phyloP scores from a whole-genome alignment of 2,888 invertebrate genomes.

The Sminthurinus aureus region DNA sequence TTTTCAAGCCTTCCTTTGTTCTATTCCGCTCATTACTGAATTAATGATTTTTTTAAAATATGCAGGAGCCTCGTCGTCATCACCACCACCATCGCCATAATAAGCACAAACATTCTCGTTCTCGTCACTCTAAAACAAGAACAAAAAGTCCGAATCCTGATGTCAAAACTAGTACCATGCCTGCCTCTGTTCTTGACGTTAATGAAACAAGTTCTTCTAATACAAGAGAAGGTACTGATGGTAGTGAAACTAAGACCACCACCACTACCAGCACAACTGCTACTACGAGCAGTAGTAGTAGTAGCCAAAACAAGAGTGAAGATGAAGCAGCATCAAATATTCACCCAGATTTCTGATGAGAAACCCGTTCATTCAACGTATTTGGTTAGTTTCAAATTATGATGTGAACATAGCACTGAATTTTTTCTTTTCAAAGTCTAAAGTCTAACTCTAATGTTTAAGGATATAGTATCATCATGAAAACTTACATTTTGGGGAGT shows the following conservation, averaged over 20 bases:
- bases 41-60: too few species aligned
- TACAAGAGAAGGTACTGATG: too few species aligned
- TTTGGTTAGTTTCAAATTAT: too few species aligned
- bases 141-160: background rate
- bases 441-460: background rate
- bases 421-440: slow-evolving; percentile 66
- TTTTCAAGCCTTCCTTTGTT: too few species aligned
- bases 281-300: too few species aligned
- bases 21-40: too few species aligned
- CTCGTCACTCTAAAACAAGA: slow-evolving; percentile 10
- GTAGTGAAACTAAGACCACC: too few species aligned
- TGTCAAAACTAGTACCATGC: background rate
- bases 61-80: slow-evolving; percentile 9
- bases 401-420: slow-evolving; percentile 70
- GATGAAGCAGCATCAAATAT: background rate
- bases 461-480: background rate
- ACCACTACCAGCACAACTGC: too few species aligned
- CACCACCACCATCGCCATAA: slow-evolving; percentile 17
- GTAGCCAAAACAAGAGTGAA: slow-evolving; percentile 60
- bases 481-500: too few species aligned
- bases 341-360: slow-evolving; percentile 63
- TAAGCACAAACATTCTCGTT: slow-evolving; percentile 18
- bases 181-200: background rate
- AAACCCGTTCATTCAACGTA: slow-evolving; percentile 67
- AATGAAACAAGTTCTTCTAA: background rate